Evolutionary conservation across 2,797 vertebrate species (phyloP).

Genomic region (Threskiornis aethiopicus): DNA sequence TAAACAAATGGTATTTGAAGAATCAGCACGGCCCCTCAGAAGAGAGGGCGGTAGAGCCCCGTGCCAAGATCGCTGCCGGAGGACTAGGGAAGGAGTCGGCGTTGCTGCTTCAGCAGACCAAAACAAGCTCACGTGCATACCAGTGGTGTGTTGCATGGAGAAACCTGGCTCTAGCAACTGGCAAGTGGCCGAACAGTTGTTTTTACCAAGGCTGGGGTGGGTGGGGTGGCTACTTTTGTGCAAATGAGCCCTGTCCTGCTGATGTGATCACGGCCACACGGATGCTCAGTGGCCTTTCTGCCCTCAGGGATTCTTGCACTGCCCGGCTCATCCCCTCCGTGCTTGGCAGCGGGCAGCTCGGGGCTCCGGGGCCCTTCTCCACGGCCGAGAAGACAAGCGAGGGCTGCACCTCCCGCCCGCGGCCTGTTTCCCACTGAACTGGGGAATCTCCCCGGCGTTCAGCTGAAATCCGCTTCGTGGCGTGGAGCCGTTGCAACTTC

Average conservation of each 20-base stretch:
- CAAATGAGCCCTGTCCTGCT: not conserved
- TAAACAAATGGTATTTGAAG: not conserved
- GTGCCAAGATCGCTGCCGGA: not conserved
- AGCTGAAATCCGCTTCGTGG: not conserved
- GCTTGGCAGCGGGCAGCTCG: not conserved
- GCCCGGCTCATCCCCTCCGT: not conserved
- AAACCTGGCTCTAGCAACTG: not conserved
- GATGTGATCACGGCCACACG: rapidly evolving
- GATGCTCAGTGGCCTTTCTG: not conserved
- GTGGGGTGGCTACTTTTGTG: not conserved
- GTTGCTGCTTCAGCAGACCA: not conserved
- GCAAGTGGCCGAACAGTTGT: not conserved
- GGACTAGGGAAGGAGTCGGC: not conserved
- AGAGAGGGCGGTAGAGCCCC: not conserved
- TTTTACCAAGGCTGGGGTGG: not conserved
- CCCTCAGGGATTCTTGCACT: not conserved
- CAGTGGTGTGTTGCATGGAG: rapidly evolving
- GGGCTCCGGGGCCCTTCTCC: not conserved
- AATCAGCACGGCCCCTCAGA: not conserved
- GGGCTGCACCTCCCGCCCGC: not conserved
- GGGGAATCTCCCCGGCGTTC: not conserved
- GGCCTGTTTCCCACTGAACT: not conserved
- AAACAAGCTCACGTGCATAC: not conserved
- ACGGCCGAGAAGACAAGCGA: rapidly evolving
- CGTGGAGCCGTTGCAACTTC: not conserved